Percentiles rank a stretch among this genome's conserved stretches.
phyloP scores from a whole-genome alignment of 2,888 invertebrate species.

The Drosophila suboccidentalis region DNA sequence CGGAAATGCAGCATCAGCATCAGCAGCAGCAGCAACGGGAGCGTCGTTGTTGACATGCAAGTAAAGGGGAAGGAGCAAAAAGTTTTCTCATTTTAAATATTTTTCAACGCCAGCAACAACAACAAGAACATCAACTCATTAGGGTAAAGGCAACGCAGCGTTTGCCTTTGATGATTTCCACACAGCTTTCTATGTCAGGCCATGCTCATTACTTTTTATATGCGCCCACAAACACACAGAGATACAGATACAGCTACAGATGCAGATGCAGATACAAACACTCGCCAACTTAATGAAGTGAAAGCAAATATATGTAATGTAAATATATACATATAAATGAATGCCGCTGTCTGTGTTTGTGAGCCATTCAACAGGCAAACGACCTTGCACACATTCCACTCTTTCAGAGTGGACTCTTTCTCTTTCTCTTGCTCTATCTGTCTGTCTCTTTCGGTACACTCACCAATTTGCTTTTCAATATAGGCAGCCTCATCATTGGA shows the following conservation, averaged over 20 bases:
- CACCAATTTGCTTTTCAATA: conserved; percentile 95
- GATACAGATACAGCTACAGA: conserved; percentile 13
- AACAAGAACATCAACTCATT: conserved; percentile 72
- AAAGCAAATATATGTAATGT: conserved; percentile 57
- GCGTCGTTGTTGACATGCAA: conserved; percentile 72
- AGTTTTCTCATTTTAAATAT: conserved; percentile 81
- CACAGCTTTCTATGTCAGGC: conserved; percentile 72
- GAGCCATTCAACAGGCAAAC: conserved; percentile 72
- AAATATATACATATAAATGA: conserved; percentile 31
- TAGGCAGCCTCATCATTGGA: conserved; percentile 95
- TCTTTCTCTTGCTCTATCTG: not conserved
- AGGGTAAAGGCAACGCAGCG: conserved; percentile 71
- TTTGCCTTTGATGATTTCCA: conserved; percentile 68
- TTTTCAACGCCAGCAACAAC: conserved; percentile 56
- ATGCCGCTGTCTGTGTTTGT: conserved; percentile 25
- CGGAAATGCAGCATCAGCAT: conserved; percentile 58
- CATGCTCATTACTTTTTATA: conserved; percentile 79
- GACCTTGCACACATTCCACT: conserved; percentile 59
- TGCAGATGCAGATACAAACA: conserved; percentile 25
- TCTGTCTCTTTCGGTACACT: conserved; percentile 50
- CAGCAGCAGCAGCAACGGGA: conserved; percentile 45
- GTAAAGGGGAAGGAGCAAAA: conserved; percentile 62
- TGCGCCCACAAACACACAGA: conserved; percentile 40
- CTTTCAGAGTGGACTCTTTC: conserved; percentile 46
- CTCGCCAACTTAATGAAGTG: conserved; percentile 76